Percentiles rank a stretch among this genome's conserved stretches.
Conservation (phyloP, 2,797 vertebrate species). For the Anomalospiza imberbis region DNA sequence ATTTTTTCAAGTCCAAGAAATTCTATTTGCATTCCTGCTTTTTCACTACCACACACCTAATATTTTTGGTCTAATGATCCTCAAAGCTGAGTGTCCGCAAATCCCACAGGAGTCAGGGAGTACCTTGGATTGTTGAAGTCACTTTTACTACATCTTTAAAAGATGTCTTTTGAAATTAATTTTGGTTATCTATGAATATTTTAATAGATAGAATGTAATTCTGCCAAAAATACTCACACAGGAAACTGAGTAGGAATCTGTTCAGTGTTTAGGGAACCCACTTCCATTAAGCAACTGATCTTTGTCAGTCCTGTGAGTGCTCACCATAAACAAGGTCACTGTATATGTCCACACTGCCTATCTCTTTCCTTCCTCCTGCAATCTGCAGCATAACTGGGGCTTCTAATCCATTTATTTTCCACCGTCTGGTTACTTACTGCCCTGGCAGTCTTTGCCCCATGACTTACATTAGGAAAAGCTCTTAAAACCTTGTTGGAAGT, state of each 20-base stretch:
- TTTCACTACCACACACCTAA: not conserved
- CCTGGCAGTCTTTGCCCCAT: not conserved
- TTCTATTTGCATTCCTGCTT: not conserved
- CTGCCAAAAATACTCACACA: not conserved
- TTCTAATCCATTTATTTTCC: not conserved
- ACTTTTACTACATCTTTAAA: not conserved
- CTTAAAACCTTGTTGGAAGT: not conserved
- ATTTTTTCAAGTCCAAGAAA: not conserved
- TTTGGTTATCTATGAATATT: not conserved
- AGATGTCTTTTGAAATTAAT: not conserved
- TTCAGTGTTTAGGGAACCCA: not conserved
- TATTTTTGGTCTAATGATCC: not conserved
- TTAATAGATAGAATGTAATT: not conserved
- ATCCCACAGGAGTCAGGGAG: not conserved
- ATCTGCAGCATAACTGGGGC: not conserved
- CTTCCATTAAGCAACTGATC: not conserved
- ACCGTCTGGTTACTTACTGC: not conserved
- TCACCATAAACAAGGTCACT: not conserved
- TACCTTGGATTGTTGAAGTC: not conserved
- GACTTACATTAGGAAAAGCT: not conserved
- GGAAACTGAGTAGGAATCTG: not conserved
- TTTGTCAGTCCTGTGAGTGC: not conserved
- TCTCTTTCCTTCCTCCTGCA: not conserved
- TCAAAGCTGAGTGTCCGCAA: not conserved
- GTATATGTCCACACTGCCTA: not conserved